phyloP scores from a whole-genome alignment of 2,888 invertebrate genomes.

The Agrotis puta region DNA sequence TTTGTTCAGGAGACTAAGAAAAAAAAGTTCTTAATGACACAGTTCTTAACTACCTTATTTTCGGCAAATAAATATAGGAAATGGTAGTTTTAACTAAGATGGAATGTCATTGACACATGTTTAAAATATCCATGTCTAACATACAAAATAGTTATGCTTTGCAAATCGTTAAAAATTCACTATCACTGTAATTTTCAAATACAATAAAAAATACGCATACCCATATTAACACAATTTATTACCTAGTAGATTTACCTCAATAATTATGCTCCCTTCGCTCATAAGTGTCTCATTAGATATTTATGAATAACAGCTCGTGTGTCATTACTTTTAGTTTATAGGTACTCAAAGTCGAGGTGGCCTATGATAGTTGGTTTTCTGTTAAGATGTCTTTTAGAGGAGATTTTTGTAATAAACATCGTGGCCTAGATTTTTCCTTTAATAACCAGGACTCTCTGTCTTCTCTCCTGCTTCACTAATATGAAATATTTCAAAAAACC shows the following conservation, averaged over 20 bases:
- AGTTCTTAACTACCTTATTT: too few relatives aligned
- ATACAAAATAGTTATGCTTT: not conserved
- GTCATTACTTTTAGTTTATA: conserved; percentile 11
- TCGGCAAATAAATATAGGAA: not conserved
- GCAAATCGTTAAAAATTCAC: too few relatives aligned
- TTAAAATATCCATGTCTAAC: not conserved
- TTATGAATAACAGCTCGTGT: not conserved
- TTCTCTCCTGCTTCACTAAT: too few relatives aligned
- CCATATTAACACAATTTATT: not conserved
- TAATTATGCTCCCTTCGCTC: conserved; percentile 10
- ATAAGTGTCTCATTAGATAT: conserved; percentile 7
- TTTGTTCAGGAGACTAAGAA: too few relatives aligned
- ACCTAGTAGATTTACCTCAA: conserved; percentile 4
- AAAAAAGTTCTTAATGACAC: too few relatives aligned
- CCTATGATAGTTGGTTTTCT: not conserved
- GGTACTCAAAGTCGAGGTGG: not conserved
- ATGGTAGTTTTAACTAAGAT: not conserved
- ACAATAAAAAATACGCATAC: not conserved
- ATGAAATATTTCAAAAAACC: too few relatives aligned
- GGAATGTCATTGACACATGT: not conserved
- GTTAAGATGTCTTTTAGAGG: too few relatives aligned
- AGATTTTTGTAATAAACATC: too few relatives aligned
- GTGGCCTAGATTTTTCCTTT: too few relatives aligned
- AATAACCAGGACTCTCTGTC: too few relatives aligned
- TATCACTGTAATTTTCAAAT: not conserved